phyloP scores from a whole-genome alignment of 2,113 vertebrate genomes.

The Penelope pileata region DNA sequence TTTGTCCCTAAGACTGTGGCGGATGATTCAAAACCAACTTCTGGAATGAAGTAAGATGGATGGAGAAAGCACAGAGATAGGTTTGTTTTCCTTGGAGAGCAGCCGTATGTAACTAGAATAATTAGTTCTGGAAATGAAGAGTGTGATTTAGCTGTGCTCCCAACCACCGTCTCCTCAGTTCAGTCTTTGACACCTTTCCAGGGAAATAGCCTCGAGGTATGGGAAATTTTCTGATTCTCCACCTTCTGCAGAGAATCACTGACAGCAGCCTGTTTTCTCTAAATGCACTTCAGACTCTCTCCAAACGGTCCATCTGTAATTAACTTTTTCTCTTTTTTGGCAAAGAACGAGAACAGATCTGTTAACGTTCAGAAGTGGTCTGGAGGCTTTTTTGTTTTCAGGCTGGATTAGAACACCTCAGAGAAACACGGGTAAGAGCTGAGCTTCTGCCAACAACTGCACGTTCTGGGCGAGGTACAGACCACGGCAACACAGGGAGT shows the following conservation, averaged over 20 bases:
- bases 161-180: neutral
- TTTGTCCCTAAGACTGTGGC: neutral
- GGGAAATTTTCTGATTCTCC: conserved; percentile 3
- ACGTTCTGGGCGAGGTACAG: neutral
- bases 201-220: conserved; percentile 20
- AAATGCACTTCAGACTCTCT: neutral
- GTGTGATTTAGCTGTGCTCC: neutral
- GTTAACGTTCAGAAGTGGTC: neutral
- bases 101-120: neutral
- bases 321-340: neutral
- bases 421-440: neutral
- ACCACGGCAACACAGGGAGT: neutral
- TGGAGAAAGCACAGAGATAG: neutral
- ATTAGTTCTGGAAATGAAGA: conserved; percentile 29
- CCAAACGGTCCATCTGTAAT: conserved; percentile 12
- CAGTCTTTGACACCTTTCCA: conserved; percentile 39
- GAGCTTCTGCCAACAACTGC: neutral
- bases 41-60: neutral
- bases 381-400: neutral
- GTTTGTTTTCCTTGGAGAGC: conserved; percentile 25
- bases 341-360: conserved; percentile 16
- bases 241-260: neutral
- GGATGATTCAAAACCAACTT: neutral
- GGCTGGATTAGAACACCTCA: neutral
- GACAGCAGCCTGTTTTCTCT: neutral